These are phyloP conservation scores for Oncorhynchus kisutch DNA, from an alignment of 2,113 vertebrate genomes.

Conservation along the genomic window DNA sequence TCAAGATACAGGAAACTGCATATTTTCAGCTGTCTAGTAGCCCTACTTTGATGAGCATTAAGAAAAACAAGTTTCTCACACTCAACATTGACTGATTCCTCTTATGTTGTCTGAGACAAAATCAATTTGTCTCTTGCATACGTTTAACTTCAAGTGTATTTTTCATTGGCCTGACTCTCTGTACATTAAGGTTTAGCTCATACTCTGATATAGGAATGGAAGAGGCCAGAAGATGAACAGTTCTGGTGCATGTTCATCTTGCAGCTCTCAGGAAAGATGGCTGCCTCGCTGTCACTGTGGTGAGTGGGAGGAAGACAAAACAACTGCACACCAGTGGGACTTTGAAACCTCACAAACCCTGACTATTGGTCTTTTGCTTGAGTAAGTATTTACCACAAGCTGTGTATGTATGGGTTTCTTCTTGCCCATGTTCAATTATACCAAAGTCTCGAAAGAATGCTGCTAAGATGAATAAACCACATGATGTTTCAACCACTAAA, in stretches of 20 bases:
- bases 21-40: neutral
- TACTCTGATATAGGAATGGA: neutral
- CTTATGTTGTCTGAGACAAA: neutral
- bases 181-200: neutral
- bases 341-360: no score
- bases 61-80: neutral
- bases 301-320: no score
- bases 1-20: neutral
- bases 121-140: neutral
- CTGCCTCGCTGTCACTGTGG: neutral
- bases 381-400: neutral
- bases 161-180: neutral
- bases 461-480: slow-evolving; percentile 39
- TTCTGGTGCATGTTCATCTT: no score
- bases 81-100: neutral
- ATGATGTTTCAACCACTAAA: slow-evolving; percentile 46
- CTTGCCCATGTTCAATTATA: neutral
- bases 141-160: neutral
- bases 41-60: neutral
- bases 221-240: neutral
- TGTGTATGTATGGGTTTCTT: neutral
- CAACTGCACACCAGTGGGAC: no score
- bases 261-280: neutral
- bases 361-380: neutral
- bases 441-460: slow-evolving; percentile 42